Base-by-base conservation (phyloP, 2,113 vertebrate genomes). In the Piliocolobus tephrosceles region DNA sequence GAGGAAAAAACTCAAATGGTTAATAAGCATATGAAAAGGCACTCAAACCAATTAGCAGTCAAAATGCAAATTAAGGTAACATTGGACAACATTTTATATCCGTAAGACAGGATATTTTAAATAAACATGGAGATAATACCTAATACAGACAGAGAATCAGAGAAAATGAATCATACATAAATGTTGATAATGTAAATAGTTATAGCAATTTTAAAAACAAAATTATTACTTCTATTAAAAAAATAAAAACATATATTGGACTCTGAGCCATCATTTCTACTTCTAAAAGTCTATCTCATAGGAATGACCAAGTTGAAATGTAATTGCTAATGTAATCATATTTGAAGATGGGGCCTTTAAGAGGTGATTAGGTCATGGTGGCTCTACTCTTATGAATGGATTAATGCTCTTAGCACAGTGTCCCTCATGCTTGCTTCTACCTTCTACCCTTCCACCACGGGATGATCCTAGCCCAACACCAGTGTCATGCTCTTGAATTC, bases 11-110 rank as follows among this genome's bases (percentile, higher is more conserved):
- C 6, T 14, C 88, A 78, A 89, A 89, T 72, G 76, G 22, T 52
- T 43, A 89, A 86, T 94, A 90, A 78, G n/a, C 32, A 79, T 80
- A 84, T 73, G 50, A 87, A 92, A 87, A 96, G 38, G 75, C 25
- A 45, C 23, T 72, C 47, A 79, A 95, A 58, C 17, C 75, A 90
- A 90, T 88, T 88, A 90, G 27, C 79, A 96, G 38, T 66, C 40
- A 87, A 75, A 61, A 86, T 90, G 81, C 35, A 96, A 94, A 94
- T 57, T 64, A 87, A 91, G n/a, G 1, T 72, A 57, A 88, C 14
- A 73, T 64, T 45, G 52, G 55, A 66, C 20, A 72, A 58, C 16
- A 47, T 72, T 94, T 47, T 76, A 91, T 89, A 76, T 0, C 2
- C 20, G 6, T 43, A 35, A 61, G 6, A 22, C 23, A 68, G 7